phyloP scores from a whole-genome alignment of 2,113 vertebrate species.

The Leucosticte australis region DNA sequence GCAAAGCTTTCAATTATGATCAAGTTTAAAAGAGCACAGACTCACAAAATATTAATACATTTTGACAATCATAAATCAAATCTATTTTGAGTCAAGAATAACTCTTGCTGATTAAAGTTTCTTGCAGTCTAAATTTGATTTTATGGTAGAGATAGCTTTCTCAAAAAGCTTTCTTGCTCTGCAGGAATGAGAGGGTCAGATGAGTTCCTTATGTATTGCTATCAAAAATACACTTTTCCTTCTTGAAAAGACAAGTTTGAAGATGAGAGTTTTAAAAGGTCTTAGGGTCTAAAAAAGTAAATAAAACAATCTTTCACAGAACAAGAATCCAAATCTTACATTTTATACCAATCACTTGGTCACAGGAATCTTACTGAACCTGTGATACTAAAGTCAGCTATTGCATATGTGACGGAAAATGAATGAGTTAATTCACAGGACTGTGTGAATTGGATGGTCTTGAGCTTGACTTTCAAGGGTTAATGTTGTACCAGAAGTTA shows the following conservation, averaged over 20 bases:
- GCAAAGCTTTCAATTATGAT: background rate
- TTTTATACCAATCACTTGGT: background rate
- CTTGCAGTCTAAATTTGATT: background rate
- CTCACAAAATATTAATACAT: background rate
- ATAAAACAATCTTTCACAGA: background rate
- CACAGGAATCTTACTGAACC: background rate
- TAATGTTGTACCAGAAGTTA: background rate
- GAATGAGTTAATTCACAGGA: background rate
- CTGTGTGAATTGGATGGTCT: background rate
- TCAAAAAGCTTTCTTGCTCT: background rate
- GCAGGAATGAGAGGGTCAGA: background rate
- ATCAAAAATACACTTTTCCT: background rate
- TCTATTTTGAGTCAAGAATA: background rate
- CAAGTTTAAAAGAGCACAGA: background rate
- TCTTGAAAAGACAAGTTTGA: background rate
- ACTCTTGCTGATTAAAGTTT: background rate
- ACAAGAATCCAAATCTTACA: background rate
- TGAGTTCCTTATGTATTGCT: background rate
- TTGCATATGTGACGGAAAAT: background rate
- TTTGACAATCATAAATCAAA: background rate
- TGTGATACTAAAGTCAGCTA: background rate
- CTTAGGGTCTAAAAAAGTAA: background rate
- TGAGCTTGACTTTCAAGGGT: background rate
- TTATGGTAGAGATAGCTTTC: background rate
- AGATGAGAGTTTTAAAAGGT: background rate